Base-by-base conservation (phyloP, 2,113 vertebrate genomes). In the Xiphias gladius region DNA sequence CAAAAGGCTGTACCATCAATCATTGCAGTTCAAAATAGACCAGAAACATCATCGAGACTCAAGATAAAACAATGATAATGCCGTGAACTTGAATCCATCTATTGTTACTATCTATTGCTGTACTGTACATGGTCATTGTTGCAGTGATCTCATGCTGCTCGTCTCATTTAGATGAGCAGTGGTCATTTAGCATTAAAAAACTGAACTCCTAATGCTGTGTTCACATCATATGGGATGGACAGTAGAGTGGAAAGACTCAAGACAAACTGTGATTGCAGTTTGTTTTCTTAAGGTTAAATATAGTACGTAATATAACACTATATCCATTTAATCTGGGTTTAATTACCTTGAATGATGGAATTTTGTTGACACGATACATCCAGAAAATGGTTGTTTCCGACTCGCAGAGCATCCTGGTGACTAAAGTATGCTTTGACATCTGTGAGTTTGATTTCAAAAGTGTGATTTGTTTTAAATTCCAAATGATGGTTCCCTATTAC, bases 381-480 rank as follows among this genome's bases (percentile, higher is more conserved):
- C 4, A 4, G 52, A 52, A 52, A 52, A 52, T 52, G 54, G 54
- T 16, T 30, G 30, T 17, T 26, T 26, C 24, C 1, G 10, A 26
- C 12, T 14, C 4, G 19, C 55, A 52, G 11, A 43, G 24, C 69
- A 28, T 39, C 52, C 54, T 30, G 32, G 24, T 9, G 16, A 55
- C 24, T 64, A 2, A 37, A 37, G 48, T 48, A 37, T 35, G 24
- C 50, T 68, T 39, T 41, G 5, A 14, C 39, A 32, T n/a, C 20
- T 63, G 3, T 58, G 13, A 55, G 64, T 69, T 67, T 54, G 12
- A 58, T 46, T 73, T 28, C 7, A 46, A 16, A 26, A 20, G 58
- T 24, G 20, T 55, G 37, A 73, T 57, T 50, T 62, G 54, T 69
- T 66, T 80, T 64, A 19, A 61, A 43, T 59, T 66, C 11, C 16